phyloP scores from a whole-genome alignment of 2,888 invertebrate species.

The Megalurothrips usitatus region DNA sequence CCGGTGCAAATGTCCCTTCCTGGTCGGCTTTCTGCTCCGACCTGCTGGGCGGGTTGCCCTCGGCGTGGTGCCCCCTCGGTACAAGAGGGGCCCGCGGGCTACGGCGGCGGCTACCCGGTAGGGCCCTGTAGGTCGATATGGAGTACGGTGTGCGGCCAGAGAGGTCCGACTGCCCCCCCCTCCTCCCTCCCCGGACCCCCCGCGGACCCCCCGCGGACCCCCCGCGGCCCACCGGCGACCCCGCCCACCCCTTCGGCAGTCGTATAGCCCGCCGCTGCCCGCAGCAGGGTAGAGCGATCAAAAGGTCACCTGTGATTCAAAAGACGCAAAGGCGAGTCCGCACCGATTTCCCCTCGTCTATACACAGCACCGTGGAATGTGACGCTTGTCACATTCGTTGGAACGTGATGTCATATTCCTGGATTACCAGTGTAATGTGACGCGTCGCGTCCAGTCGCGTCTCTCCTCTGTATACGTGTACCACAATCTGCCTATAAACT shows the following conservation, averaged over 20 bases:
- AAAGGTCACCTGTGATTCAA: conserved; percentile 23
- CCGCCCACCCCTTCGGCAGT: neutral
- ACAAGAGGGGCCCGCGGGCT: too few species aligned
- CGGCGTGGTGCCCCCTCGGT: neutral
- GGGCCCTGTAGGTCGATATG: neutral
- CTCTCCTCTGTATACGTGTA: too few species aligned
- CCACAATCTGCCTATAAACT: too few species aligned
- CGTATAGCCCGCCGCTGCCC: neutral
- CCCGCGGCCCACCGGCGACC: neutral
- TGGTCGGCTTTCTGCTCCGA: neutral
- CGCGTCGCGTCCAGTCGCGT: too few species aligned
- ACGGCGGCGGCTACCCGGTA: neutral
- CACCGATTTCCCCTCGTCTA: too few species aligned
- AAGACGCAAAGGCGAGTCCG: too few species aligned
- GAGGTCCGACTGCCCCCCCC: neutral
- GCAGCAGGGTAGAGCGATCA: neutral
- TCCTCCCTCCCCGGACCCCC: too few species aligned
- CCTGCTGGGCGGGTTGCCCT: neutral
- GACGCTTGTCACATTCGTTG: too few species aligned
- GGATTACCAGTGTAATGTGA: too few species aligned
- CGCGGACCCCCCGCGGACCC: too few species aligned
- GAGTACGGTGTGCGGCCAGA: conserved; percentile 4
- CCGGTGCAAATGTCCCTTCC: conserved; percentile 1
- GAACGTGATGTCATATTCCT: too few species aligned
- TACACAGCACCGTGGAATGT: too few species aligned